Evolutionary conservation across 2,113 vertebrate genomes (phyloP).

Genomic region (Corvus moneduloides): DNA sequence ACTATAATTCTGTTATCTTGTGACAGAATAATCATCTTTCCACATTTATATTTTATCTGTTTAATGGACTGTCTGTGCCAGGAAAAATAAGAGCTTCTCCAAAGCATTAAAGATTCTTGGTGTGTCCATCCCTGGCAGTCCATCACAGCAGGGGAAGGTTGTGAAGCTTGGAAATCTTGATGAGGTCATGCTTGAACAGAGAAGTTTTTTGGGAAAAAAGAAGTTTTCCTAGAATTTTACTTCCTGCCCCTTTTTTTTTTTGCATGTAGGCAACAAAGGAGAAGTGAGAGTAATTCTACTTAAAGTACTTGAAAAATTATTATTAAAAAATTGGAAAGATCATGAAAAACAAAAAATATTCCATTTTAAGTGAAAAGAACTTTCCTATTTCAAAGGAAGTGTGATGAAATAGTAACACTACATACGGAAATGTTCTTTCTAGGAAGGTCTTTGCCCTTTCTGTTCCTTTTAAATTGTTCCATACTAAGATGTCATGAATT

Average conservation of each 20-base stretch:
- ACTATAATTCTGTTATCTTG: not conserved
- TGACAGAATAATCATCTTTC: conserved; percentile 17
- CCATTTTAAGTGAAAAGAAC: not conserved
- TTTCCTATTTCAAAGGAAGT: not conserved
- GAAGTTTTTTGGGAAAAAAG: not conserved
- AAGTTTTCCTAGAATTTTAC: not conserved
- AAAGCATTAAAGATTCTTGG: conserved; percentile 2
- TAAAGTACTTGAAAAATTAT: not conserved
- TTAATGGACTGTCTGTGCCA: not conserved
- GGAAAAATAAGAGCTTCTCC: conserved; percentile 4
- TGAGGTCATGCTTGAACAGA: not conserved
- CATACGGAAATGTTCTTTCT: not conserved
- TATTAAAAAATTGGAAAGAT: not conserved
- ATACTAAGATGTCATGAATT: not conserved
- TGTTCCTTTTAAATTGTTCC: not conserved
- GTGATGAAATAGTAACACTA: not conserved
- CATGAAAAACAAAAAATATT: not conserved
- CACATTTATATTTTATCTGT: not conserved
- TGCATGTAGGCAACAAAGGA: not conserved
- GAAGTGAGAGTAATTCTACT: not conserved
- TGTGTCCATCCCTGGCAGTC: not conserved
- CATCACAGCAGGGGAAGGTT: not conserved
- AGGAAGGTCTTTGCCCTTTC: not conserved
- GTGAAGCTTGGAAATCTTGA: conserved; percentile 8
- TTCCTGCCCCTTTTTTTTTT: not conserved